Evolutionary conservation across 2,888 invertebrate genomes (phyloP).

Genomic region (Agelastica alni): DNA sequence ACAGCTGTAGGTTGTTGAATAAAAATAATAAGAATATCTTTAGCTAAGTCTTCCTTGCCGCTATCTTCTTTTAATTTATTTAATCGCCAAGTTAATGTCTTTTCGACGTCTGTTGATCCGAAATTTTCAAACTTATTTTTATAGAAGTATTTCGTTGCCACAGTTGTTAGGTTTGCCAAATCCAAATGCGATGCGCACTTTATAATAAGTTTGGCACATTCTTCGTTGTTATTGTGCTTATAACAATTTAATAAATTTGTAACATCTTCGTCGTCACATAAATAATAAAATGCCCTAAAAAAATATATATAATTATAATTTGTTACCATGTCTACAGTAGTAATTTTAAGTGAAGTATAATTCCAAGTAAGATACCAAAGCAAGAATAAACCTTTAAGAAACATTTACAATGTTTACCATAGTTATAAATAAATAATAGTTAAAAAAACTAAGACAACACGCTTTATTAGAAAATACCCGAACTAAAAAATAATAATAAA

Average conservation of each 20-base stretch:
- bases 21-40: conserved; percentile 45
- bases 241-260: conserved; percentile 40
- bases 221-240: conserved; percentile 29
- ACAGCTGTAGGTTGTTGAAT: conserved; percentile 47
- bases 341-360: no score
- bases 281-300: conserved; percentile 39
- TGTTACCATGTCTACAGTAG: not conserved
- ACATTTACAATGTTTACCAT: no score
- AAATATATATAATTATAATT: not conserved
- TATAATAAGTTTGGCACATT: conserved; percentile 41
- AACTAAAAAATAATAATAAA: no score
- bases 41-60: conserved; percentile 33
- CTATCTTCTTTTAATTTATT: conserved; percentile 42
- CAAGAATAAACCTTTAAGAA: no score
- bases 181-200: conserved; percentile 47
- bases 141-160: conserved; percentile 44
- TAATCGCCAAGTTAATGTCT: conserved; percentile 40
- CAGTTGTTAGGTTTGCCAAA: conserved; percentile 37
- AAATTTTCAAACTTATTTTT: conserved; percentile 40
- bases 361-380: no score
- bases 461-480: no score
- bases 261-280: conserved; percentile 47
- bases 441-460: no score
- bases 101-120: conserved; percentile 37
- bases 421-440: no score